Percentiles rank a stretch among this genome's conserved stretches.
These are phyloP conservation scores for Octomys mimax DNA, from an alignment of 2,797 vertebrate genomes.

Conservation along the genomic window DNA sequence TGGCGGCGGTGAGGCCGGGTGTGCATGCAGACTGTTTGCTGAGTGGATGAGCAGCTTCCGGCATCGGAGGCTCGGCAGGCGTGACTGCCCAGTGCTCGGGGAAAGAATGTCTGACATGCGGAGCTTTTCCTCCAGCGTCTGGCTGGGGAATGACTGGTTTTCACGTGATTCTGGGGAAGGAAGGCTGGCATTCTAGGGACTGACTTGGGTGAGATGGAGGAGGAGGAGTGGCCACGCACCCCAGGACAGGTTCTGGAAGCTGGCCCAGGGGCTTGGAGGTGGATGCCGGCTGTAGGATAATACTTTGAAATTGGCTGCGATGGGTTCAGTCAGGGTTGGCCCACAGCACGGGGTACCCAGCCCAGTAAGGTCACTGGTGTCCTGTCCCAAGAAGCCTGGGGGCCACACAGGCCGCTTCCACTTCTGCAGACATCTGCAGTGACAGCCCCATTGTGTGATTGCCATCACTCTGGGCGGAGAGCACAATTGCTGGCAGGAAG, in stretches of 20 bases:
- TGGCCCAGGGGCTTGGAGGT: neutral
- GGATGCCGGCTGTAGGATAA: neutral
- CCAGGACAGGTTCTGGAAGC: neutral
- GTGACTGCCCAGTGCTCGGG: neutral
- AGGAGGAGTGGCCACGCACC: neutral
- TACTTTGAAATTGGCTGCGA: neutral
- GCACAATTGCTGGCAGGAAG: neutral
- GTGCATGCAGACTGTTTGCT: neutral
- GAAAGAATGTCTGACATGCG: constrained; percentile 56
- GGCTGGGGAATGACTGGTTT: constrained; percentile 1
- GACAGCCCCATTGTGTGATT: neutral
- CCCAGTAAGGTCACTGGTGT: neutral
- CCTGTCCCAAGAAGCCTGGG: neutral
- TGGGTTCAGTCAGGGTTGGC: neutral
- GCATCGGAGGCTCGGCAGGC: neutral
- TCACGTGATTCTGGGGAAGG: constrained; percentile 12
- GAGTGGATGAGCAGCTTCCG: neutral
- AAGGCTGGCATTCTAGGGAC: constrained; percentile 19
- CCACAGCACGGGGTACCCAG: neutral
- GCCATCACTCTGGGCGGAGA: neutral
- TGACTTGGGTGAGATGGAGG: neutral
- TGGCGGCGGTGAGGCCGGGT: neutral
- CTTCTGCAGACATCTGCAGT: neutral
- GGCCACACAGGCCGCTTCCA: neutral
- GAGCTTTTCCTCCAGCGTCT: too few relatives aligned